A percentile compares a stretch with the other conserved stretches of the same genome.
These are phyloP conservation scores for Schizaphis graminum DNA, from an alignment of 2,888 invertebrate species.

Conservation along the genomic window DNA sequence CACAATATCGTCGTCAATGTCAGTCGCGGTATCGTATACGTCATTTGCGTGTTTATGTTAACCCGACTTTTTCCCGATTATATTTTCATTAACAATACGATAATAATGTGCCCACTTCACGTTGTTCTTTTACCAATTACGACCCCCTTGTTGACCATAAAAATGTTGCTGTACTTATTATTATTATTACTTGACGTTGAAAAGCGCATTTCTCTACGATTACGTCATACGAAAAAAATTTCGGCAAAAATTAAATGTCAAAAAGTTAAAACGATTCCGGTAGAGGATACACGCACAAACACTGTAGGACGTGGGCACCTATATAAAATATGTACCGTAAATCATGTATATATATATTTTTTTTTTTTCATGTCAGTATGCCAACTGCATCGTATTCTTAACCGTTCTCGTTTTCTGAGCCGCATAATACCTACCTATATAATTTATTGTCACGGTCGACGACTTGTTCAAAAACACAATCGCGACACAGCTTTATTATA, in stretches of 20 bases:
- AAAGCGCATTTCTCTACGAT: background rate
- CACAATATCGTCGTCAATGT: background rate
- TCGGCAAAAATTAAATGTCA: slow-evolving; percentile 6
- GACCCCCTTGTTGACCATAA: background rate
- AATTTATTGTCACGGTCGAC: background rate
- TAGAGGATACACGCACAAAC: background rate
- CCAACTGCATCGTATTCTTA: background rate
- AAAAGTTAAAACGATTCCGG: background rate
- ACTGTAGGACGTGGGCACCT: background rate
- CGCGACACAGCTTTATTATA: background rate
- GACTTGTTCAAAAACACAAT: background rate
- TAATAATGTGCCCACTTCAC: background rate
- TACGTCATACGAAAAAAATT: background rate
- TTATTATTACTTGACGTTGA: background rate
- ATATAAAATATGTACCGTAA: background rate
- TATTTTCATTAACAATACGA: background rate
- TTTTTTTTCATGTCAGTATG: background rate
- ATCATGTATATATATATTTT: background rate
- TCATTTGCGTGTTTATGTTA: background rate
- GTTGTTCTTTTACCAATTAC: background rate
- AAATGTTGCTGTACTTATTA: background rate
- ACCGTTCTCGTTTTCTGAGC: background rate
- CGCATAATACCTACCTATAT: background rate
- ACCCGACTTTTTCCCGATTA: background rate
- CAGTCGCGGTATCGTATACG: background rate